phyloP scores from a whole-genome alignment of 2,113 vertebrate genomes.

The Ascaphus truei region DNA sequence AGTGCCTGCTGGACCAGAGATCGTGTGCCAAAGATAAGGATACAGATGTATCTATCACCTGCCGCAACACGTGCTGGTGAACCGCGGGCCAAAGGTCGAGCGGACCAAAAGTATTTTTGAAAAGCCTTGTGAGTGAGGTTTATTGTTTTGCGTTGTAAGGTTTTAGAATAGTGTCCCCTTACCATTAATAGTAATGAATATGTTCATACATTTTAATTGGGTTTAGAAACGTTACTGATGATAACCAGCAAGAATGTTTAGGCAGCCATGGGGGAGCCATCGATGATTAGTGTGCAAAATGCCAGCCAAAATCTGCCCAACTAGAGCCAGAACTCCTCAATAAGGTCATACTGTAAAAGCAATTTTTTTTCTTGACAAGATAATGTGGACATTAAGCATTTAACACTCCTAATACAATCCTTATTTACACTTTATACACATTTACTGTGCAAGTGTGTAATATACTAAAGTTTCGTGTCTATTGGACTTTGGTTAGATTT shows the following conservation, averaged over 20 bases:
- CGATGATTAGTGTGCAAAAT: neutral
- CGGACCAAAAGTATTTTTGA: neutral
- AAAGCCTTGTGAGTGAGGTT: neutral
- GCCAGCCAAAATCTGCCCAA: neutral
- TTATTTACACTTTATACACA: neutral
- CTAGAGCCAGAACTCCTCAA: neutral
- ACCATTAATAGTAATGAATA: neutral
- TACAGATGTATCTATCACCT: too few relatives aligned
- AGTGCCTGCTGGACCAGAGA: too few relatives aligned
- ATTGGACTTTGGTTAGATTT: too few relatives aligned
- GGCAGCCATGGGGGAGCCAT: neutral
- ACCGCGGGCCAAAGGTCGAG: too few relatives aligned
- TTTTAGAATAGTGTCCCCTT: neutral
- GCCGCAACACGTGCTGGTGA: too few relatives aligned
- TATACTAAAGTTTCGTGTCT: too few relatives aligned
- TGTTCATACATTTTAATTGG: neutral
- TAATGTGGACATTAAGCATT: neutral
- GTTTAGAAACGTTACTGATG: neutral
- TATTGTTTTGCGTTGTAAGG: neutral
- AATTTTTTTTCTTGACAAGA: constrained; percentile 3
- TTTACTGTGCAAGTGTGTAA: too few relatives aligned
- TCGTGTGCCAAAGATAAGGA: too few relatives aligned
- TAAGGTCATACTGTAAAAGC: constrained; percentile 6
- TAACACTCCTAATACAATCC: neutral
- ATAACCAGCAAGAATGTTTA: neutral